Percentiles rank a stretch among this genome's conserved stretches.
Evolutionary conservation across 37 sponge, comb jelly and placozoan species (phyloP).

Genomic region (Axinella damicornis): DNA sequence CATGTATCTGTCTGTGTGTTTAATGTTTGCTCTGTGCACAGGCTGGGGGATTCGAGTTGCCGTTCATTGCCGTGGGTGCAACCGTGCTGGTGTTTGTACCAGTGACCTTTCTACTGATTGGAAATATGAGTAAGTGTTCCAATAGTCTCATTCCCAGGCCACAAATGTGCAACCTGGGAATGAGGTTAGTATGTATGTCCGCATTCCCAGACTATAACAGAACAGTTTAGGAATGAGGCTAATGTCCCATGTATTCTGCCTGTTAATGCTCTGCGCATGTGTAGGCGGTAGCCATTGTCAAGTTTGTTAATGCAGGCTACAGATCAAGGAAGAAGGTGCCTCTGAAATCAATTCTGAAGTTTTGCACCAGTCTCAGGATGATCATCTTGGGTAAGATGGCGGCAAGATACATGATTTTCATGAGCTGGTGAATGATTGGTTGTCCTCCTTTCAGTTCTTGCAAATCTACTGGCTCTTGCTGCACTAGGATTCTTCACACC

Average conservation of each 20-base stretch:
- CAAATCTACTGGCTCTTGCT: slow-evolving; percentile 25
- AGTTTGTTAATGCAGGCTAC: neutral
- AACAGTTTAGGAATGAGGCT: too few species aligned
- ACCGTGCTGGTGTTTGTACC: slow-evolving; percentile 15
- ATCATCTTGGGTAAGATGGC: slow-evolving; percentile 25
- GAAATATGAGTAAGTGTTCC: too few species aligned
- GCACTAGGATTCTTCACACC: slow-evolving; percentile 55
- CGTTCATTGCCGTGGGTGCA: slow-evolving; percentile 35
- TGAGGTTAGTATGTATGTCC: too few species aligned
- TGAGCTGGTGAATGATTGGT: neutral
- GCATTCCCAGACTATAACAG: too few species aligned
- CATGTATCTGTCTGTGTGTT: neutral
- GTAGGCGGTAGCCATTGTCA: too few species aligned
- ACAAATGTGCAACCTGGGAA: neutral
- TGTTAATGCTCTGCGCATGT: too few species aligned
- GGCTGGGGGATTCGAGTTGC: slow-evolving; percentile 59
- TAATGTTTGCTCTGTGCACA: neutral
- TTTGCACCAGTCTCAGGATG: slow-evolving; percentile 20
- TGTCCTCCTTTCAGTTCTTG: slow-evolving; percentile 20
- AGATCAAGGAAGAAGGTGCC: neutral
- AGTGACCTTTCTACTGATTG: neutral
- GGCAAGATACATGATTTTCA: neutral
- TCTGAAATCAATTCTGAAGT: slow-evolving; percentile 2
- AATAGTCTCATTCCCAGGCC: neutral
- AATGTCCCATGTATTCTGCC: too few species aligned